Base-by-base conservation (phyloP, 2,113 vertebrate species). In the Lichenostomus cassidix region DNA sequence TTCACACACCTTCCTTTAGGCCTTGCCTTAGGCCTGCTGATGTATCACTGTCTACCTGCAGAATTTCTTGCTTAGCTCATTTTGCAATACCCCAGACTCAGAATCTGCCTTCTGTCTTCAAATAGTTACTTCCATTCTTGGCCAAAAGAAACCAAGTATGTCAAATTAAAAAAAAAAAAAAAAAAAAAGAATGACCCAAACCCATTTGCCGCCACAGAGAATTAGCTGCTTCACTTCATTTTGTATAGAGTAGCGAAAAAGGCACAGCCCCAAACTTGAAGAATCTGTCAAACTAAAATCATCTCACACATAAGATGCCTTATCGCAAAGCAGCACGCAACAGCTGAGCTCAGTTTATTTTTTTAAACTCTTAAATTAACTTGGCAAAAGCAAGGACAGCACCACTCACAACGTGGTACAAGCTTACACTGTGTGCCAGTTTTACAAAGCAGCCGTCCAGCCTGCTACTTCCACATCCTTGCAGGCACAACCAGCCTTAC, bases 291-390 rank as follows among this genome's bases (percentile, higher is more conserved):
- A 91, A 96, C 69, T 60, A 87, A 58, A 85, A 84, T 83, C 25
- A 77, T 47, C 74, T 86, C 42, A 47, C 59, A 68, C 42, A 7
- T n/a, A 55, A 81, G 64, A 96, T 22, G 59, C 41, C 37, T 81
- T 73, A 91, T 63, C 37, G 0, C 75, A 74, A 58, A 77, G 85
- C 3, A 86, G 71, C 63, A 76, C 0, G 0, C n/a, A 85, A 63
- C 71, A 92, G 68, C 86, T 70, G 73, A 89, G 77, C 74, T 78
- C 47, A n/a, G 23, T 70, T 83, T 95, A 63, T 59, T 96, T 93
- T 90, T 71, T 76, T 46, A 77, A 95, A 63, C 78, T 65, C 42
- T 21, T 67, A 83, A 94, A 83, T 74, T 76, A 81, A 83, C 50
- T 81, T 68, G 53, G 65, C 77, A 89, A 55, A 93, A 92, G 69